These are phyloP conservation scores for Nephotettix cincticeps DNA, from an alignment of 1,140 invertebrate species.

Conservation along the genomic window DNA sequence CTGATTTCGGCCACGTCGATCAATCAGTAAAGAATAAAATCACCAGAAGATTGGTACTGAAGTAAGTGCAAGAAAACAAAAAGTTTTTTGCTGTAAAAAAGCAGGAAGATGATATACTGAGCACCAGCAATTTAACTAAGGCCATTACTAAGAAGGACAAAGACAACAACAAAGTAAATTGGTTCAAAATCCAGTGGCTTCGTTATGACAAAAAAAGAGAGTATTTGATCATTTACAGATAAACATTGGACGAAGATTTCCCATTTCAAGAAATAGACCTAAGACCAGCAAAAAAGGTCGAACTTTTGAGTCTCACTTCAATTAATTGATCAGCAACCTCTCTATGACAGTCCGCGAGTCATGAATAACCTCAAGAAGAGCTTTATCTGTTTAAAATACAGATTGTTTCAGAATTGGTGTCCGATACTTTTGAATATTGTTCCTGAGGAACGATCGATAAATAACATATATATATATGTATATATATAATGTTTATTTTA, in stretches of 20 bases:
- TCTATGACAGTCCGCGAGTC: slow-evolving; percentile 4
- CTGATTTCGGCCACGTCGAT: slow-evolving; percentile 26
- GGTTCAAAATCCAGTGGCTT: slow-evolving; percentile 27
- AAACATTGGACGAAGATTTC: slow-evolving; percentile 7
- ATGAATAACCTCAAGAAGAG: slow-evolving; percentile 23
- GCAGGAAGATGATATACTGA: neutral
- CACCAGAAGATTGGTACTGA: slow-evolving; percentile 20
- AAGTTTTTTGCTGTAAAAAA: slow-evolving; percentile 20
- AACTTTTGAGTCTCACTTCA: neutral
- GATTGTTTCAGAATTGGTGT: too few species aligned
- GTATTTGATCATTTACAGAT: slow-evolving; percentile 5
- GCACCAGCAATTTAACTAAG: neutral
- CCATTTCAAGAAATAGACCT: neutral
- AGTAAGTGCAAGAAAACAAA: slow-evolving; percentile 5
- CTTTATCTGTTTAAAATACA: slow-evolving; percentile 21
- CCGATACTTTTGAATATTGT: too few species aligned
- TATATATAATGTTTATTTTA: too few species aligned
- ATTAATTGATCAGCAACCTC: neutral
- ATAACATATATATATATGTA: too few species aligned
- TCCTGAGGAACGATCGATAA: too few species aligned
- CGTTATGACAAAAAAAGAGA: slow-evolving; percentile 2
- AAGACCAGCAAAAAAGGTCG: neutral
- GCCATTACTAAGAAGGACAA: slow-evolving; percentile 21
- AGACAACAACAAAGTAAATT: slow-evolving; percentile 11
- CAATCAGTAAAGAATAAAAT: slow-evolving; percentile 16